Percentiles rank a stretch among this genome's conserved stretches.
Evolutionary conservation across 2,797 vertebrate species (phyloP).

Genomic region (Pseudocheirus occidentalis): DNA sequence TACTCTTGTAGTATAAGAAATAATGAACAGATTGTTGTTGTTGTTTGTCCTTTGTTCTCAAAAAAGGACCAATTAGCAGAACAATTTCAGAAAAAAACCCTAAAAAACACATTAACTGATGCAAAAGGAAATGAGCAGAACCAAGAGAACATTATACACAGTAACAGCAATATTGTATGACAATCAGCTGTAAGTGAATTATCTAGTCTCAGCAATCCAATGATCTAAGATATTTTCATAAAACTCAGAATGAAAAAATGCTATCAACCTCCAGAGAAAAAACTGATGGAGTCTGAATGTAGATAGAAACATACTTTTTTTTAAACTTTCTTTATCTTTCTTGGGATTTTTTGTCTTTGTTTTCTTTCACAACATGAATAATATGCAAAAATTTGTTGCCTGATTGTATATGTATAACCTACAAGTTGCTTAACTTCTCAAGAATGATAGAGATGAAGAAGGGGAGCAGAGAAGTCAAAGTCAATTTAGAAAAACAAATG

Average conservation of each 20-base stretch:
- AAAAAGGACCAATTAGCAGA: not conserved
- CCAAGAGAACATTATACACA: not conserved
- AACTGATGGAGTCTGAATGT: not conserved
- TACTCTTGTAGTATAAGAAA: not conserved
- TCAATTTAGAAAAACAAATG: not conserved
- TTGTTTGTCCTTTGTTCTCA: too few relatives aligned
- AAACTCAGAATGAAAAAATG: not conserved
- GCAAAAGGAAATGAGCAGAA: not conserved
- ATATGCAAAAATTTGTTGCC: not conserved
- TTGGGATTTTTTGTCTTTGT: not conserved
- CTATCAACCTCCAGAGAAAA: not conserved
- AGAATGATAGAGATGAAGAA: not conserved
- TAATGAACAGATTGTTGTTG: not conserved
- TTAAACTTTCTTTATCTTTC: not conserved
- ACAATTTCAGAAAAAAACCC: not conserved
- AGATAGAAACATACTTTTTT: not conserved
- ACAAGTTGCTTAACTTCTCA: not conserved
- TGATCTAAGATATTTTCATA: not conserved
- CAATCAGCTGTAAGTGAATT: not conserved
- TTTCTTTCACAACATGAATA: not conserved
- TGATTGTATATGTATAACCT: not conserved
- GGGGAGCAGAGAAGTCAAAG: not conserved
- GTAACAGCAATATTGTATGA: not conserved
- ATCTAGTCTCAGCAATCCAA: not conserved
- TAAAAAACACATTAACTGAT: too few relatives aligned